These are phyloP conservation scores for Darevskia nairensis DNA, from an alignment of 2,797 vertebrate species.

Conservation along the genomic window DNA sequence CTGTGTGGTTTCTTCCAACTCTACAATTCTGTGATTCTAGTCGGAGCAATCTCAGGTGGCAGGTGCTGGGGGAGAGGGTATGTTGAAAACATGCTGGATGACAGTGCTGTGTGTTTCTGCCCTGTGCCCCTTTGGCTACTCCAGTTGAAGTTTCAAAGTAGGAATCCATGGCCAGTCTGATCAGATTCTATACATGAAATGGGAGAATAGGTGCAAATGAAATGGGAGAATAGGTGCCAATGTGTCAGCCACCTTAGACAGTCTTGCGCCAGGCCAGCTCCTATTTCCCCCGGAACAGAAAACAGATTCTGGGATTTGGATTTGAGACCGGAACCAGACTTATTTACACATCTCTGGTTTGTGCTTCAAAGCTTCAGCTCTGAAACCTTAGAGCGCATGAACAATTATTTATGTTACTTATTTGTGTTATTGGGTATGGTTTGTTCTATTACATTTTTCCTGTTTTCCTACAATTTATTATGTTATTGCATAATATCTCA, in stretches of 20 bases:
- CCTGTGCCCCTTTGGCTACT: background rate
- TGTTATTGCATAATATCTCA: constrained; percentile 25
- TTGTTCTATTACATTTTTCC: constrained; percentile 16
- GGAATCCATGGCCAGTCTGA: background rate
- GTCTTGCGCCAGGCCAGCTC: background rate
- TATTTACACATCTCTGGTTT: background rate
- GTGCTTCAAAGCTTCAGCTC: background rate
- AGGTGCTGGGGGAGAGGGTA: no score
- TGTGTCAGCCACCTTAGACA: background rate
- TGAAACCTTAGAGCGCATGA: background rate
- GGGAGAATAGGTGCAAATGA: background rate
- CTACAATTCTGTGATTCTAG: no score
- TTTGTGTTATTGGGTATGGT: background rate
- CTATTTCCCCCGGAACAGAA: background rate
- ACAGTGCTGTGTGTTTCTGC: background rate
- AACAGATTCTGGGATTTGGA: background rate
- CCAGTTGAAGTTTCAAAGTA: background rate
- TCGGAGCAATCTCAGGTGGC: no score
- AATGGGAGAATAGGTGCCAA: background rate
- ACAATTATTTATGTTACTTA: constrained; percentile 8
- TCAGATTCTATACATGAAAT: background rate
- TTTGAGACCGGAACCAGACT: background rate
- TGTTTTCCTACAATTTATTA: constrained; percentile 18
- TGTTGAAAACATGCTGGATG: background rate
- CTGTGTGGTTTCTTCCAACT: no score